Evolutionary conservation across 23 tunicate genomes (phyloP).

Genomic region (Halocynthia roretzi): DNA sequence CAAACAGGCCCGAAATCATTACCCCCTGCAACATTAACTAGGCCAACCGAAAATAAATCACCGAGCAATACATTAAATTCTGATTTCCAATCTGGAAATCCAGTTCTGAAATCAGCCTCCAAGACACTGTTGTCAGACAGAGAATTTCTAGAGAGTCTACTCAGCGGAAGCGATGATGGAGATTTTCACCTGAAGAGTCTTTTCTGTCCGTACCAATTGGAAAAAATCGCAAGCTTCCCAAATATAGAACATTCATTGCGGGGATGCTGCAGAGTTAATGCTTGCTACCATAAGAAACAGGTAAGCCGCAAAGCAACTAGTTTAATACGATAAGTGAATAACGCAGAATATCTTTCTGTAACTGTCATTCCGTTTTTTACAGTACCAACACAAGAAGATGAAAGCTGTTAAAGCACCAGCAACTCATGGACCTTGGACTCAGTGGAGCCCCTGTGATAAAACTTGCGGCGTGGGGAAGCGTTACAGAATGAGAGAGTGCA

Average conservation of each 20-base stretch:
- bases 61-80: too few relatives aligned
- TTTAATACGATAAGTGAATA: not conserved
- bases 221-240: slow-evolving; percentile 9
- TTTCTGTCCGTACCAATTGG: slow-evolving; percentile 8
- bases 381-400: not conserved
- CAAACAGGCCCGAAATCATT: not conserved
- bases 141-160: not conserved
- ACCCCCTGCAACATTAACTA: not conserved
- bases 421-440: slow-evolving; percentile 12
- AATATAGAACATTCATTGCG: slow-evolving; percentile 6
- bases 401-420: not conserved
- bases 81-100: too few relatives aligned
- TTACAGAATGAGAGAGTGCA: slow-evolving; percentile 4
- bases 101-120: too few relatives aligned
- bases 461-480: slow-evolving; percentile 4
- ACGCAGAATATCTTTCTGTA: not conserved
- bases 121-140: too few relatives aligned
- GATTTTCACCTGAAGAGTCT: not conserved
- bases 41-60: not conserved
- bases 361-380: not conserved
- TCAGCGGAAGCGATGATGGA: not conserved
- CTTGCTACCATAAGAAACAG: slow-evolving; percentile 13
- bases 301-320: not conserved
- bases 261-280: slow-evolving; percentile 17
- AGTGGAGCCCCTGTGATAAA: slow-evolving; percentile 17